Conservation (phyloP, 2,113 vertebrate genomes). For the Xerus inauris region DNA sequence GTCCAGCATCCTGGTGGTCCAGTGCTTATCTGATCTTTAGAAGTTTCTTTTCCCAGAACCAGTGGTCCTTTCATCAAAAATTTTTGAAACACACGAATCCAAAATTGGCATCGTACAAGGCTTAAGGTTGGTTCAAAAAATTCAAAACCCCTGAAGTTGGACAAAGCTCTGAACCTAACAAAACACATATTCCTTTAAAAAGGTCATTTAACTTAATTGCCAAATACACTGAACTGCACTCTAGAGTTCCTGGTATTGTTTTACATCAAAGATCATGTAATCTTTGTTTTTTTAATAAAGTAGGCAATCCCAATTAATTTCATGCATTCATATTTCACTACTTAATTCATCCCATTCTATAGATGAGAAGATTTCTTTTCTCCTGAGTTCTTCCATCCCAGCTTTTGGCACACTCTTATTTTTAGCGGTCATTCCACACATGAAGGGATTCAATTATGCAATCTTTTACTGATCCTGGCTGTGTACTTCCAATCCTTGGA, state of each 20-base stretch:
- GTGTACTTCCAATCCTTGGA: background rate
- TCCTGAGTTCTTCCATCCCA: background rate
- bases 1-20: background rate
- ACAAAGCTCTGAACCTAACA: constrained; percentile 42
- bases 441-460: background rate
- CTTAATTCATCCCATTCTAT: constrained; percentile 39
- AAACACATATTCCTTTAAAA: constrained; percentile 50
- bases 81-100: background rate
- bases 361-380: constrained; percentile 37
- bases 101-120: constrained; percentile 3
- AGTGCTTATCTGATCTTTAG: background rate
- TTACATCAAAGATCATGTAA: constrained; percentile 28
- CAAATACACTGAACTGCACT: background rate
- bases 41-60: constrained; percentile 36
- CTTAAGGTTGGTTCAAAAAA: constrained; percentile 53
- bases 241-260: background rate
- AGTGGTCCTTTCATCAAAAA: background rate
- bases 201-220: constrained; percentile 34
- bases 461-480: background rate
- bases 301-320: background rate
- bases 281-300: background rate
- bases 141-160: constrained; percentile 46
- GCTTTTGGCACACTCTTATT: background rate
- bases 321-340: background rate
- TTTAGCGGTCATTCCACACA: constrained; percentile 17